Evolutionary conservation across 2,113 vertebrate species (phyloP).

Genomic region (Grallaria varia): DNA sequence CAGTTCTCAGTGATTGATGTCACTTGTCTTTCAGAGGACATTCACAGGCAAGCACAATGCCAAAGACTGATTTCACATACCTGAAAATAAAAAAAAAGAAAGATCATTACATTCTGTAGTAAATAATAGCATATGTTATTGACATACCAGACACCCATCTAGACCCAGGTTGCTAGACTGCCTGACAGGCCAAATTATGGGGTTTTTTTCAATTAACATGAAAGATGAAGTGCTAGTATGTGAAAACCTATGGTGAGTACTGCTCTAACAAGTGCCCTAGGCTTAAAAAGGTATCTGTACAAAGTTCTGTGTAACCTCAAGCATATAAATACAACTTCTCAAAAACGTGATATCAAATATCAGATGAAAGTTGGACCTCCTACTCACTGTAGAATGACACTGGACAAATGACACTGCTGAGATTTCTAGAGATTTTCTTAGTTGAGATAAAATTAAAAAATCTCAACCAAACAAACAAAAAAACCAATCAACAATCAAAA

Average conservation of each 20-base stretch:
- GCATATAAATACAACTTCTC: background rate
- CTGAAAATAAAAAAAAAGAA: constrained; percentile 43
- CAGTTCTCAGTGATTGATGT: background rate
- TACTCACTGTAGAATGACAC: background rate
- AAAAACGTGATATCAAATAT: background rate
- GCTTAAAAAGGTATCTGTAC: background rate
- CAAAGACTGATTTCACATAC: constrained; percentile 67
- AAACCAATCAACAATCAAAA: background rate
- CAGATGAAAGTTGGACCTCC: background rate
- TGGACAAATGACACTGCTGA: background rate
- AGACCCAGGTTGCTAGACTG: background rate
- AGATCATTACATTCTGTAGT: background rate
- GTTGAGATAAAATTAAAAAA: background rate
- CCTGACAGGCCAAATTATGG: background rate
- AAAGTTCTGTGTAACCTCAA: background rate
- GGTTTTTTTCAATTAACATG: background rate
- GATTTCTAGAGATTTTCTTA: background rate
- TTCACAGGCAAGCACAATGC: background rate
- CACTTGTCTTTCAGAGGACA: background rate
- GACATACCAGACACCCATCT: background rate
- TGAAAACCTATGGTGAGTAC: background rate
- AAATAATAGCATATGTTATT: background rate
- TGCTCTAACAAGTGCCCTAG: background rate
- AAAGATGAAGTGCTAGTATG: background rate
- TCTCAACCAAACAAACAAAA: background rate